Evolutionary conservation across 1,140 invertebrate genomes (phyloP), one percentile per base, ranked within the genome.

Genomic region (Drosophila busckii): DNA sequence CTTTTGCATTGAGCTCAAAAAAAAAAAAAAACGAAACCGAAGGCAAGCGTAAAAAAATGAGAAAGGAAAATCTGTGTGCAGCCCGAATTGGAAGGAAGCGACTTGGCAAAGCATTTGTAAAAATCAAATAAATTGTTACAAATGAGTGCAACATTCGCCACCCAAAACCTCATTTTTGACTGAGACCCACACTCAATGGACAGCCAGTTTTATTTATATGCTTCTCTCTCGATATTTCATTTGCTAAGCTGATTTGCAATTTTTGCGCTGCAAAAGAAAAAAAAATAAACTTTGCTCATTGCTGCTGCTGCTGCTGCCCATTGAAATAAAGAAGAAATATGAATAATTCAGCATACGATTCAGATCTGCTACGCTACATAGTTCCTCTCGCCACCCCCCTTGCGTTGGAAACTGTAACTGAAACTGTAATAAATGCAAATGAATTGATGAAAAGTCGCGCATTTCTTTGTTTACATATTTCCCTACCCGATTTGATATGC

Each of bases 71-170:
- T n/a, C n/a, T n/a, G n/a, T n/a, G n/a, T 28, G 25, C 19, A 25
- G 25, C 32, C 29, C 29, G 23, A 37, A 44, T 25, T 28, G 12
- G 19, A 13, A 9, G 52, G 31, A 52, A 41, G 38, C 12, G 32
- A 56, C 38, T 22, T 13, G 28, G 9, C 9, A 22, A 25, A 22
- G 38, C 40, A 71, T 61, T 48, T 46, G 37, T 55, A 52, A 28
- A 60, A 82, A 82, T 82, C 70, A 83, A 82, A 82, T 82, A 82
- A 82, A 82, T 82, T 82, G 75, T 66, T 82, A 82, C 76, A 82
- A 82, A 82, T 82, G 75, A 82, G 75, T 75, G 70, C 70, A 82
- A 82, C 73, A 46, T 38, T 38, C 49, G 38, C 40, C 26, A 44
- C 58, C 58, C 42, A 61, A 64, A n/a, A n/a, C n/a, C n/a, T n/a